Conservation (phyloP, 1,140 invertebrate genomes). For the Pseudomyrmex sp. region DNA sequence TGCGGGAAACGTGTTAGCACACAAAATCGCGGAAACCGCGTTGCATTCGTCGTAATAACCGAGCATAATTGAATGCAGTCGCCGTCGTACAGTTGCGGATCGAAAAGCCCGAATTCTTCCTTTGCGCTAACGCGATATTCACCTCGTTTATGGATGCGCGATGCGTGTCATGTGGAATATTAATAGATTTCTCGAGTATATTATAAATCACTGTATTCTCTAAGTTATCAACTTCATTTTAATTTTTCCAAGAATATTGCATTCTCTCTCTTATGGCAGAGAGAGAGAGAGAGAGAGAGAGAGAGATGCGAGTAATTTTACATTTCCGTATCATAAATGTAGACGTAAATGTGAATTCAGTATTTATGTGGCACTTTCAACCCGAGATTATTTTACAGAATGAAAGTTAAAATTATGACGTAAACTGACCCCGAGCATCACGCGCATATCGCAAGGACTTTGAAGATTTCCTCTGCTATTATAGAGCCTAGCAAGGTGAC, state of each 20-base stretch:
- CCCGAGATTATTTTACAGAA: conserved; percentile 9
- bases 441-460: conserved; percentile 1
- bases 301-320: not conserved
- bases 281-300: too few species aligned
- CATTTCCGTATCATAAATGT: conserved; percentile 4
- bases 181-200: too few species aligned
- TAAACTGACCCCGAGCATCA: conserved; percentile 8
- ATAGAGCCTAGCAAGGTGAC: conserved; percentile 15
- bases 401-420: conserved; percentile 30
- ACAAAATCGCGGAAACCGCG: conserved; percentile 53
- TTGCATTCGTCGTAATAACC: conserved; percentile 52
- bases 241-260: not conserved
- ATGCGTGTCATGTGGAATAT: too few species aligned
- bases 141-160: too few species aligned
- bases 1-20: conserved; percentile 54
- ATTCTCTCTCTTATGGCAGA: not conserved
- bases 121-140: not conserved
- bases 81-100: conserved; percentile 13
- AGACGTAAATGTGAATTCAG: not conserved
- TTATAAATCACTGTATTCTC: not conserved
- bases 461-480: not conserved
- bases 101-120: conserved; percentile 4
- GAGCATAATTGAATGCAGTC: conserved; percentile 46
- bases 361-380: not conserved
- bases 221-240: not conserved